These are phyloP conservation scores for Lacerta bilineata DNA, from an alignment of 2,797 vertebrate genomes.

Conservation along the genomic window DNA sequence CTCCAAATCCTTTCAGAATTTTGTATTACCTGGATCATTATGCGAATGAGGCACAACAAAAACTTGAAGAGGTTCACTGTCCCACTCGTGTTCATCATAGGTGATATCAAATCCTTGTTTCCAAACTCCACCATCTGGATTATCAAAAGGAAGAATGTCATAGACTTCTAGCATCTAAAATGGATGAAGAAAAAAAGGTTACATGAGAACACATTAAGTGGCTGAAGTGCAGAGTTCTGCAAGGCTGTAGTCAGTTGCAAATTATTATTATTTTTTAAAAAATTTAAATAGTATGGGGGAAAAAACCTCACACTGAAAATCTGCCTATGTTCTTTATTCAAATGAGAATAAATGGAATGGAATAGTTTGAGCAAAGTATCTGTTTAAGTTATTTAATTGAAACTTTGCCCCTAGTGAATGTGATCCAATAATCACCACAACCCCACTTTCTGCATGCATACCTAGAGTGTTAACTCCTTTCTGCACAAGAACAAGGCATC, in stretches of 20 bases:
- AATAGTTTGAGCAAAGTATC: background rate
- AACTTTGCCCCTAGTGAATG: background rate
- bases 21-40: slow-evolving; percentile 90
- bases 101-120: slow-evolving; percentile 94
- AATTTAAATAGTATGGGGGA: background rate
- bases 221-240: background rate
- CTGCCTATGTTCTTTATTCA: background rate
- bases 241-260: background rate
- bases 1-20: slow-evolving; percentile 12
- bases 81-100: slow-evolving; percentile 89
- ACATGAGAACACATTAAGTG: slow-evolving; percentile 15
- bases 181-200: slow-evolving; percentile 42
- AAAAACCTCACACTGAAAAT: background rate
- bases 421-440: background rate
- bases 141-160: slow-evolving; percentile 90
- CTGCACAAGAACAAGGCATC: no score
- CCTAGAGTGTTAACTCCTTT: background rate
- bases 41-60: slow-evolving; percentile 94
- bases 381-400: background rate
- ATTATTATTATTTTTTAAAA: background rate
- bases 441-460: background rate
- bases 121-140: slow-evolving; percentile 92
- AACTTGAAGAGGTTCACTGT: slow-evolving; percentile 87
- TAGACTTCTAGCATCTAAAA: slow-evolving; percentile 93
- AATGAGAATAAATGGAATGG: no score